Evolutionary conservation across 2,113 vertebrate species (phyloP).

Genomic region (Labeo rohita): DNA sequence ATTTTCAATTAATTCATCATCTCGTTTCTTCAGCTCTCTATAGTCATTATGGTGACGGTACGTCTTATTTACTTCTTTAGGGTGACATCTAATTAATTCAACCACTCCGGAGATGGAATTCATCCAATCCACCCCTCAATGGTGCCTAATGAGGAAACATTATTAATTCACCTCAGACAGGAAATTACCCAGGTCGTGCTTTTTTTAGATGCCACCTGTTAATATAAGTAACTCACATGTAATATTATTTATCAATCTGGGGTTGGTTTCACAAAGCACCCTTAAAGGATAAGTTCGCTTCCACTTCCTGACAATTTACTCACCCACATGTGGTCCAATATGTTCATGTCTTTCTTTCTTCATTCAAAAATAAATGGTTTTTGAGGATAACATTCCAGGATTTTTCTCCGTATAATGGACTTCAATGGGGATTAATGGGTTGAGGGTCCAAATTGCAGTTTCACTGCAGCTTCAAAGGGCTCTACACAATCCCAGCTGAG

Average conservation of each 20-base stretch:
- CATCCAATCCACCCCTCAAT: constrained; percentile 46
- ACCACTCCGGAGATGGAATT: constrained; percentile 56
- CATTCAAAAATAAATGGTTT: too few species aligned
- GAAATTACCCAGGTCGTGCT: constrained; percentile 57
- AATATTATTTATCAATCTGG: constrained; percentile 31
- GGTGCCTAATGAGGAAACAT: constrained; percentile 58
- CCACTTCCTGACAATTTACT: too few species aligned
- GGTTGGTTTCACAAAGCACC: background rate
- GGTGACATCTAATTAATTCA: constrained; percentile 60
- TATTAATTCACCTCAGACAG: constrained; percentile 61
- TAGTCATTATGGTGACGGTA: constrained; percentile 53
- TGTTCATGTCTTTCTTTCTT: too few species aligned
- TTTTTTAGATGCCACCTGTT: constrained; percentile 49
- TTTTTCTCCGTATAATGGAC: too few species aligned
- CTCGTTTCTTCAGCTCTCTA: constrained; percentile 43
- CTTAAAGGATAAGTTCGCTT: background rate
- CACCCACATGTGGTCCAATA: too few species aligned
- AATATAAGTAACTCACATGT: constrained; percentile 33
- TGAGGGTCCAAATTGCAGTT: too few species aligned
- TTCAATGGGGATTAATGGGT: too few species aligned
- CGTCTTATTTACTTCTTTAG: constrained; percentile 61
- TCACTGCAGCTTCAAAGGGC: too few species aligned
- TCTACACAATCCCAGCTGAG: too few species aligned
- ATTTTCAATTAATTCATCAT: constrained; percentile 62
- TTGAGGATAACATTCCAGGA: too few species aligned